Conservation (phyloP, 2,797 vertebrate genomes). For the Notoglanidium macrostoma region DNA sequence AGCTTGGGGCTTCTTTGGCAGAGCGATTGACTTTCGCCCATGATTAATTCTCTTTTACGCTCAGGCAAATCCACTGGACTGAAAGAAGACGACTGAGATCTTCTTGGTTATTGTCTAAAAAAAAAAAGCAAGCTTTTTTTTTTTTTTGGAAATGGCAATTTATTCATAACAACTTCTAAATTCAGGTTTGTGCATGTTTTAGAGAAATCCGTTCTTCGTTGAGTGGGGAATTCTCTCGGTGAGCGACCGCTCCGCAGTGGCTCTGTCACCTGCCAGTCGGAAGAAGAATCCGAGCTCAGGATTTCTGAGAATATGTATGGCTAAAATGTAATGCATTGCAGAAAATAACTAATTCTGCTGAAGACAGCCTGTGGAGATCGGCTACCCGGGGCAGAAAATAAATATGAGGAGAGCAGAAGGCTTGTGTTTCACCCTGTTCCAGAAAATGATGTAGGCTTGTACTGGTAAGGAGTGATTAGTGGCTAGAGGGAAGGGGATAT, state of each 20-base stretch:
- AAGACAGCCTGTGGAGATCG: neutral
- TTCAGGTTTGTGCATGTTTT: no score
- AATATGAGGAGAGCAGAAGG: slow-evolving; percentile 7
- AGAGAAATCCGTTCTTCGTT: neutral
- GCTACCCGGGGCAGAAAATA: neutral
- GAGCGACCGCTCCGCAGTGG: neutral
- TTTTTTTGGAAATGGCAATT: neutral
- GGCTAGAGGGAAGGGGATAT: neutral
- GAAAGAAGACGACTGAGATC: neutral
- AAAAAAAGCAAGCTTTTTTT: neutral
- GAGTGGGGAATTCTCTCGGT: neutral
- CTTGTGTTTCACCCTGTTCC: slow-evolving; percentile 12
- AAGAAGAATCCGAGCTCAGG: no score
- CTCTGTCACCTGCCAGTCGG: neutral
- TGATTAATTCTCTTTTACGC: slow-evolving; percentile 19
- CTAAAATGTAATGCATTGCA: neutral
- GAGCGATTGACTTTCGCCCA: slow-evolving; percentile 27
- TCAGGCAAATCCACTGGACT: neutral
- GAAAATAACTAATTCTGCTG: neutral
- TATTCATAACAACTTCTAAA: neutral
- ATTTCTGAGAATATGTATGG: neutral
- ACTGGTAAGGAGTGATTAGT: neutral
- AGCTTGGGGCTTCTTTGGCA: neutral
- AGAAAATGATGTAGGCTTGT: neutral
- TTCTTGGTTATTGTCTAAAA: neutral